phyloP scores from a whole-genome alignment of 2,888 invertebrate species.

The Agriopis leucophaearia region DNA sequence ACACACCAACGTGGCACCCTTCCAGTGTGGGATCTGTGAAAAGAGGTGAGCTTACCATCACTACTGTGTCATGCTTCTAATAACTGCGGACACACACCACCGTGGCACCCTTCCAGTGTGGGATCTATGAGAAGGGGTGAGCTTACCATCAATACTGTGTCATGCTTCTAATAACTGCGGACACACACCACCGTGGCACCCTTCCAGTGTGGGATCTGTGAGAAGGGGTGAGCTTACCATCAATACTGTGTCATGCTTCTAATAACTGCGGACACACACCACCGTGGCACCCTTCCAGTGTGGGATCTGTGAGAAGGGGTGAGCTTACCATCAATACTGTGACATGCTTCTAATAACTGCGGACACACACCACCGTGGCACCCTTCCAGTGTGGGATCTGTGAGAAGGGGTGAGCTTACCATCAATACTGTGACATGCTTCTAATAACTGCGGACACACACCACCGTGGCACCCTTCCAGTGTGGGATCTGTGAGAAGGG shows the following conservation, averaged over 20 bases:
- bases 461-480: constrained; percentile 76
- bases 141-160: neutral
- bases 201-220: constrained; percentile 75
- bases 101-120: constrained; percentile 77
- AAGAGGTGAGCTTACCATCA: constrained; percentile 48
- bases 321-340: neutral
- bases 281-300: constrained; percentile 79
- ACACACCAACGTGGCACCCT: constrained; percentile 77
- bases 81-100: constrained; percentile 76
- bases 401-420: constrained; percentile 52
- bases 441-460: constrained; percentile 69
- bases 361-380: constrained; percentile 76
- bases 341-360: constrained; percentile 47
- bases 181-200: constrained; percentile 79
- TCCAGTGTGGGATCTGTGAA: constrained; percentile 74
- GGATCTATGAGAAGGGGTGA: constrained; percentile 65
- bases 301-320: constrained; percentile 67
- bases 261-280: constrained; percentile 72
- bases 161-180: constrained; percentile 52
- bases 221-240: constrained; percentile 50
- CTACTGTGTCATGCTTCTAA: neutral
- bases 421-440: neutral
- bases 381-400: constrained; percentile 78
- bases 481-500: constrained; percentile 72
- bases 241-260: neutral